Conservation (phyloP, 2,797 vertebrate genomes). For the Furcifer pardalis region DNA sequence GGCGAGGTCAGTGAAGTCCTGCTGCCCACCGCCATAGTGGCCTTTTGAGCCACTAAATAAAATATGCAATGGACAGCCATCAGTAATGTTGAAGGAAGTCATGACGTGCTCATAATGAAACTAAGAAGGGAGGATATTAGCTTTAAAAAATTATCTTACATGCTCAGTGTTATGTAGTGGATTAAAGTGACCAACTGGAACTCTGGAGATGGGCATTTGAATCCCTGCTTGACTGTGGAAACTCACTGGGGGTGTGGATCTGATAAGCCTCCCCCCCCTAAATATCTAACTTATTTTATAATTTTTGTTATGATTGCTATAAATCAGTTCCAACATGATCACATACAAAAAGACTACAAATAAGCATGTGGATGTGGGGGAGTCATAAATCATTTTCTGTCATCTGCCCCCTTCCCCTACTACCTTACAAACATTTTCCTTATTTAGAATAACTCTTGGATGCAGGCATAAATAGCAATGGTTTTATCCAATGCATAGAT, state of each 20-base stretch:
- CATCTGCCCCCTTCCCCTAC: too few species aligned
- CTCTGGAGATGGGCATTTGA: neutral
- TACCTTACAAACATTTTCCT: neutral
- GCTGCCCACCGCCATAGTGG: too few species aligned
- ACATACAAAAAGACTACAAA: too few species aligned
- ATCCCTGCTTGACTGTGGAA: neutral
- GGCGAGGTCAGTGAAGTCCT: too few species aligned
- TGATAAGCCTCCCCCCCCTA: too few species aligned
- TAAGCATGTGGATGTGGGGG: too few species aligned
- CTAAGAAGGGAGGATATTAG: neutral
- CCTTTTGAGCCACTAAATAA: too few species aligned
- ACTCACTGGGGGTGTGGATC: neutral
- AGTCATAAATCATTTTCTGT: too few species aligned
- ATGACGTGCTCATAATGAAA: neutral
- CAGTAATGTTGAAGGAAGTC: neutral
- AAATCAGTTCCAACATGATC: neutral
- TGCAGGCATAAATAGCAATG: neutral
- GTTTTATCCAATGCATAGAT: neutral
- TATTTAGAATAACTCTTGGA: neutral
- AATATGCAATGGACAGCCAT: neutral
- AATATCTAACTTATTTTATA: too few species aligned
- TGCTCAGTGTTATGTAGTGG: neutral
- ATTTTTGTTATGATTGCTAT: neutral
- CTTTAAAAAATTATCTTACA: neutral
- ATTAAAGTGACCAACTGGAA: neutral